Evolutionary conservation across 2,113 vertebrate genomes (phyloP), one percentile per base, ranked within the genome.

Genomic region (Theropithecus gelada): DNA sequence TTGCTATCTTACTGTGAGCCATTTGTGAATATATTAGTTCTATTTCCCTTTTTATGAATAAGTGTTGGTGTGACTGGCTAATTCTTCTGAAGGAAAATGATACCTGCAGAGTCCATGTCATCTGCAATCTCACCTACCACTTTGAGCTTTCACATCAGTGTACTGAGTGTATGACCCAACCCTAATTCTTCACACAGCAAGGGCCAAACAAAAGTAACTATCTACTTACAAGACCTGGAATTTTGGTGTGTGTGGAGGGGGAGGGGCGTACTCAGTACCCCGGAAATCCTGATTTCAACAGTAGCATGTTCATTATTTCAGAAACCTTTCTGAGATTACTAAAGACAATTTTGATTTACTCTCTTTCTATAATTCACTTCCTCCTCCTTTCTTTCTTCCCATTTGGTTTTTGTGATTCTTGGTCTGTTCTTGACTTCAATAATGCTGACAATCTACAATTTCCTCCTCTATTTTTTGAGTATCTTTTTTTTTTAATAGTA

Each of bases 401-500:
- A 3, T 86, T 90, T 72, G 75, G 20, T 83, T 80, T 98, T 64
- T 93, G 93, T 97, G 97, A 96, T 98, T 95, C 97, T 98, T 97
- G 89, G 4, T 88, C 55, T 98, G 97, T 94, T 98, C 98, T 97
- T 97, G 93, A 98, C 87, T 98, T 97, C 96, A 96, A 89, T 97
- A 98, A 97, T 98, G 98, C 98, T 98, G 99, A 98, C 97, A 90
- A 82, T 96, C 97, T 97, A 97, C 97, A 98, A 98, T 99, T 99
- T 98, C 96, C 97, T 98, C 70, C 96, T 98, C 83, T 52, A 98
- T 86, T 98, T 98, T 85, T 98, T 98, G 96, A 98, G 95, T 98
- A 98, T 98, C 96, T 82, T 96, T 98, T 96, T 98, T 98, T 98
- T 98, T 98, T 98, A 98, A 98, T 98, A 98, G 97, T 98, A 98